Base-by-base conservation (phyloP, 2,113 vertebrate genomes). In the Murina feae region DNA sequence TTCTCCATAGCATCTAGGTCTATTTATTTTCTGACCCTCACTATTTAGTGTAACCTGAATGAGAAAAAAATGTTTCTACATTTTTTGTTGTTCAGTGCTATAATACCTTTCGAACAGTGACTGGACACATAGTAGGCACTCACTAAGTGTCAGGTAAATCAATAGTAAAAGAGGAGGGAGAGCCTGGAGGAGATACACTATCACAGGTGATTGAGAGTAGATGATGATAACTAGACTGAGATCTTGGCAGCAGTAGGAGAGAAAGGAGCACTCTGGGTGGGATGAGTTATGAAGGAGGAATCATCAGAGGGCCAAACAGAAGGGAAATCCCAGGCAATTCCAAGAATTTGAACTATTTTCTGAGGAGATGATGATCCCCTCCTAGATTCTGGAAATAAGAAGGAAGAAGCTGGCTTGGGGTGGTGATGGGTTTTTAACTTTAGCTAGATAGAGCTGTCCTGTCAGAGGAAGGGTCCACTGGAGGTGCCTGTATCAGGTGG, bases 391-490 rank as follows among this genome's bases (percentile, higher is more conserved):
- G 35, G 51, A 90, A 44, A 20, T 47, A 32, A 83, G 21, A 69
- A 14, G 44, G 10, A 65, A 92, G 49, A 13, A 11, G 25, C 51
- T 68, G 13, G 10, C 35, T 58, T 53, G 42, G 11, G 4, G 0
- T 69, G 58, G 12, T 20, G 2, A 37, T 51, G 74, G 35, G 9
- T 9, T 71, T 71, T 71, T 23, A 32, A 14, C 42, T 80, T 80
- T 55, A 42, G 63, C 8, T 35, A 2, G 9, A 65, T 5, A 25
- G 16, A 51, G n/a, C 17, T 53, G 11, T 9, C 78, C 35, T 42
- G 3, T 49, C 25, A 6, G 4, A 17, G 32, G 14, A 18, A 84
- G 28, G 7, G 39, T 42, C 37, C 60, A 5, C 0, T 0, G 16
- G 69, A 42, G 39, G 49, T 4, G 3, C 25, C 21, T 13, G 39